Conservation (phyloP, 2,113 vertebrate genomes). For the Tenebrosternarchus preto region DNA sequence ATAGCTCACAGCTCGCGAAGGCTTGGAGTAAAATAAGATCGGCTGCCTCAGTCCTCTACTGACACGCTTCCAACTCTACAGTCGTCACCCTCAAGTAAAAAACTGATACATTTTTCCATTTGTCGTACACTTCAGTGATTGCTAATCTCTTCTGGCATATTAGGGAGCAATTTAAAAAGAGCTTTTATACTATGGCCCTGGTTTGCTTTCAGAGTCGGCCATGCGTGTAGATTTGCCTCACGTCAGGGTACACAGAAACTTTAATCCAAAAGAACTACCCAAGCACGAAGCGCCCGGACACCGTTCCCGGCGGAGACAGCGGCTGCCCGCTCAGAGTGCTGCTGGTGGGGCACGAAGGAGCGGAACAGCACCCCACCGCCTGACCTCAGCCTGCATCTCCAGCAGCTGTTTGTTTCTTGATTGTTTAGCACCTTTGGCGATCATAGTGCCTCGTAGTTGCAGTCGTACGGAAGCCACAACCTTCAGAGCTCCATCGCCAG, state of each 20-base stretch:
- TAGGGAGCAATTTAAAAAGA: conserved; percentile 62
- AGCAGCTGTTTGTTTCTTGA: conserved; percentile 54
- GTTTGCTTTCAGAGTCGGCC: conserved; percentile 21
- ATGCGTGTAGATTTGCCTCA: conserved; percentile 26
- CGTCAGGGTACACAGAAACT: conserved; percentile 46
- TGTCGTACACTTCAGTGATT: conserved; percentile 52
- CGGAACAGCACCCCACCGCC: conserved; percentile 46
- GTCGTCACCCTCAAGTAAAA: conserved; percentile 54
- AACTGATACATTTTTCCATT: conserved; percentile 45
- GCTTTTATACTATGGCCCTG: conserved; percentile 14
- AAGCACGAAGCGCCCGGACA: conserved; percentile 34
- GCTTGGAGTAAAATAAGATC: conserved; percentile 53
- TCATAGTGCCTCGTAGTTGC: conserved; percentile 48
- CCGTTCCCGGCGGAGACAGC: too few relatives aligned
- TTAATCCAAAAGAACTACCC: conserved; percentile 61
- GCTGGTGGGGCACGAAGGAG: too few relatives aligned
- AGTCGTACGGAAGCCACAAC: conserved; percentile 35
- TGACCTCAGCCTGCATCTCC: conserved; percentile 54
- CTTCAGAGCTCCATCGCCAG: conserved; percentile 45
- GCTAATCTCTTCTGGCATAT: conserved; percentile 61
- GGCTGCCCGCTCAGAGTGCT: too few relatives aligned
- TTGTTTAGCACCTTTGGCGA: conserved; percentile 39
- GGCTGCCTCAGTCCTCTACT: conserved; percentile 54
- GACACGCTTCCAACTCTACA: conserved; percentile 48
- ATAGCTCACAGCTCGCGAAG: conserved; percentile 65